Base-by-base conservation (phyloP, 2,113 vertebrate genomes). In the Oceanodroma tethys region DNA sequence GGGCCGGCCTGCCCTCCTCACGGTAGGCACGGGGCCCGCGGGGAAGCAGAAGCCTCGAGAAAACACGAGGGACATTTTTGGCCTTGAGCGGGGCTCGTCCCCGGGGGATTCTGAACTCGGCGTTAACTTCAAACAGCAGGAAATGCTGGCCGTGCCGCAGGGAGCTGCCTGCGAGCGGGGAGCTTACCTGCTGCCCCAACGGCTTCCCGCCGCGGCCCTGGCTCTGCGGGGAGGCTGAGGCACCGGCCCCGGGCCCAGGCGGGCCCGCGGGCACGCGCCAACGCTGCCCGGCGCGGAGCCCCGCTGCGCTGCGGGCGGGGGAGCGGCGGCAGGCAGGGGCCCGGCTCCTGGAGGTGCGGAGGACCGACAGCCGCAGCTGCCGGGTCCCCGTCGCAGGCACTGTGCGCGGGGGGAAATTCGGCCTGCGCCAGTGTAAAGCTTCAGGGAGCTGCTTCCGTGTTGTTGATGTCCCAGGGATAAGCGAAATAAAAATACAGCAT, bases 281-380 rank as follows among this genome's bases (percentile, higher is more conserved):
- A 1, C 2, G 4, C 40, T 48, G 30, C 32, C 8, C 2, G 21
- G 3, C 1, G 7, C 6, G 18, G 4, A 0, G 9, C 13, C 45
- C 10, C 4, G 1, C 21, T 8, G 2, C 2, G 5, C 36, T 8
- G 32, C 10, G 34, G 43, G 36, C 13, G 6, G n/a, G 30, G 27
- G 18, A 18, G 67, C n/a, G 7, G 30, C 6, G 3, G 12, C 23
- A 10, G 26, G 36, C 32, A 4, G 34, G 2, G 22, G 11, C 22
- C 48, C 22, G 53, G 6, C 30, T 25, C 12, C 11, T 25, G 70
- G 45, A 45, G 36, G 20, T 2, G 3, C 0, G 11, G 5, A 6
- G 55, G 25, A 65, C n/a, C 48, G 30, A 36, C 27, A 10, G 66
- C 0, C 15, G 45, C 56, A 38, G 88, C n/a, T 29, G 27, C 50